Percentiles rank a stretch among this genome's conserved stretches.
Conservation (phyloP, 2,888 invertebrate species). For the Ptychoptera albimana region DNA sequence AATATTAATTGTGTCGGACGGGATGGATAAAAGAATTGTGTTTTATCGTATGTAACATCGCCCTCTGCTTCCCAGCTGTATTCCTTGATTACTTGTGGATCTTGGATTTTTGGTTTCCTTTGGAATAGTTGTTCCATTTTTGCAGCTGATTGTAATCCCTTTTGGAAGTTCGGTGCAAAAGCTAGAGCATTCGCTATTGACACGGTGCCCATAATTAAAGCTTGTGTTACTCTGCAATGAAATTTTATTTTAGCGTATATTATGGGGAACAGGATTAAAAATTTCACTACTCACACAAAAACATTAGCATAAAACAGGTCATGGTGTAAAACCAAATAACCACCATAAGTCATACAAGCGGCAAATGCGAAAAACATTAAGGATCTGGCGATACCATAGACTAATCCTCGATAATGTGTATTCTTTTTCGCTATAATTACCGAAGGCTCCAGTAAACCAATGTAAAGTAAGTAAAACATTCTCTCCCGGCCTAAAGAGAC, state of each 20-base stretch:
- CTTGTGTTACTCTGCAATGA: slow-evolving; percentile 48
- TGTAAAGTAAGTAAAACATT: slow-evolving; percentile 46
- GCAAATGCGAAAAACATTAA: slow-evolving; percentile 58
- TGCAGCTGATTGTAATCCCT: slow-evolving; percentile 55
- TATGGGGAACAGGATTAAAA: neutral
- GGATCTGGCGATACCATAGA: slow-evolving; percentile 55
- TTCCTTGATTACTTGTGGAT: slow-evolving; percentile 21
- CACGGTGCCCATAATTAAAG: slow-evolving; percentile 50
- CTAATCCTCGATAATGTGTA: slow-evolving; percentile 49
- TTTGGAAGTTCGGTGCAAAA: slow-evolving; percentile 69
- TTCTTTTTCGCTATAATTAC: slow-evolving; percentile 37
- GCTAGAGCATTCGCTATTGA: slow-evolving; percentile 44
- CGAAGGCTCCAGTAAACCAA: slow-evolving; percentile 40
- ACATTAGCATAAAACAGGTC: slow-evolving; percentile 40
- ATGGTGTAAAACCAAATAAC: slow-evolving; percentile 43
- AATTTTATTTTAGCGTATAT: neutral
- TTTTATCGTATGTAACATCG: slow-evolving; percentile 48
- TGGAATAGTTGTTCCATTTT: slow-evolving; percentile 47
- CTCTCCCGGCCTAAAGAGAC: slow-evolving; percentile 56
- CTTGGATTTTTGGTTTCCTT: slow-evolving; percentile 41
- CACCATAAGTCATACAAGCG: slow-evolving; percentile 55
- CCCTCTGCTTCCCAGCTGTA: slow-evolving; percentile 38
- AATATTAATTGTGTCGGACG: slow-evolving; percentile 53
- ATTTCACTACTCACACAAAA: slow-evolving; percentile 43
- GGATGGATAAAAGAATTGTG: slow-evolving; percentile 63